Conservation (phyloP, 2,888 invertebrate species). For the Stenotaenia linearis region DNA sequence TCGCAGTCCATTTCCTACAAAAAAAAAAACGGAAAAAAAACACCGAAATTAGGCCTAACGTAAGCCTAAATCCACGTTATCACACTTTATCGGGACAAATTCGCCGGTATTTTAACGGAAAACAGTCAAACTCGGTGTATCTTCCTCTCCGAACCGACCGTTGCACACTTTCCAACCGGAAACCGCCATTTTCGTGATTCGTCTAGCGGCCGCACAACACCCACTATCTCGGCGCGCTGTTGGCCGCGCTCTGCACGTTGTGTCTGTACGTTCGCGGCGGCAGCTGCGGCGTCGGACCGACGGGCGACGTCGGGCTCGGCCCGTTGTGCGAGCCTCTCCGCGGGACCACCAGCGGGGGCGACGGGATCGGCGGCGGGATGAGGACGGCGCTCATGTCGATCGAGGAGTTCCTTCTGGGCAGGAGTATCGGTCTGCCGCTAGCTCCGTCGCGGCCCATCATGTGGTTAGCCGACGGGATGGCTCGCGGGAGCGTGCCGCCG, state of each 20-base stretch:
- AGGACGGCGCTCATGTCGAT: constrained; percentile 35
- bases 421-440: constrained; percentile 34
- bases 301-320: constrained; percentile 29
- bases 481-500: constrained; percentile 41
- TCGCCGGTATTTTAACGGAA: too few species aligned
- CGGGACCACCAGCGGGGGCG: constrained; percentile 33
- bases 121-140: too few species aligned
- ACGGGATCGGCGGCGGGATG: constrained; percentile 28
- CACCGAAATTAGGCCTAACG: too few species aligned
- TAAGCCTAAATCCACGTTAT: too few species aligned
- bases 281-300: constrained; percentile 38
- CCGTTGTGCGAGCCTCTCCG: constrained; percentile 35
- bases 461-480: background rate
- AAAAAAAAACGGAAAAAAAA: too few species aligned
- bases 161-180: background rate
- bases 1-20: too few species aligned
- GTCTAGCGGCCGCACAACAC: background rate
- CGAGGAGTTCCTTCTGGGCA: constrained; percentile 39
- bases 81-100: too few species aligned
- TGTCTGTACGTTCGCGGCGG: constrained; percentile 40
- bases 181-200: background rate
- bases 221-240: constrained; percentile 34
- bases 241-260: constrained; percentile 34
- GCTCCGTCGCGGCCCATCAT: background rate
- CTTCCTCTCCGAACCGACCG: too few species aligned